These are phyloP conservation scores for Paramisgurnus dabryanus DNA, from an alignment of 2,113 vertebrate genomes.

Conservation along the genomic window DNA sequence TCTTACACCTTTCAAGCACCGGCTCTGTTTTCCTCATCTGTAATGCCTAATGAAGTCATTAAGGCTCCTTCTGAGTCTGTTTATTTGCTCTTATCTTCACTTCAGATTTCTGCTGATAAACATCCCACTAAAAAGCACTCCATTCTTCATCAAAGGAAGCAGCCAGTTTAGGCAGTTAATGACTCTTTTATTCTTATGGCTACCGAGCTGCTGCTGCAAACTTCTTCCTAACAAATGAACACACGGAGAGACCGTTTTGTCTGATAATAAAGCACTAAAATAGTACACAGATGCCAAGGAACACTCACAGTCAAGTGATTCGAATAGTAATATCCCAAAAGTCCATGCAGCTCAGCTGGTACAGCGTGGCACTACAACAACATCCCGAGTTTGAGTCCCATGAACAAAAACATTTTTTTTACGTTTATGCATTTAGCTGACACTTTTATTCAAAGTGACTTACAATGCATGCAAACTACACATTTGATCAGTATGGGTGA, in stretches of 20 bases:
- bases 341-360: background rate
- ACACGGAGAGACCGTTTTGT: background rate
- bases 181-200: conserved; percentile 14
- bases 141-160: conserved; percentile 27
- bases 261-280: background rate
- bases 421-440: too few species aligned
- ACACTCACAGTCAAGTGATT: background rate
- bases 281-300: background rate
- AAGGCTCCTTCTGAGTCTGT: conserved; percentile 34
- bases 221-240: conserved; percentile 15
- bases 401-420: too few species aligned
- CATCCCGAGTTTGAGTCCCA: too few species aligned
- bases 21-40: conserved; percentile 30
- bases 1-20: background rate
- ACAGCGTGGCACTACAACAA: background rate
- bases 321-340: background rate
- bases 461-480: too few species aligned
- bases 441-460: too few species aligned
- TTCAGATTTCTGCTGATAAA: conserved; percentile 37
- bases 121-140: conserved; percentile 21
- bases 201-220: conserved; percentile 5
- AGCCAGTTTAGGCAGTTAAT: conserved; percentile 24
- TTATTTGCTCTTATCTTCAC: conserved; percentile 36
- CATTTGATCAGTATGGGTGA: too few species aligned
- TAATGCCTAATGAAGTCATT: conserved; percentile 40